phyloP scores from a whole-genome alignment of 1,140 invertebrate species.

The Ylistrum balloti region DNA sequence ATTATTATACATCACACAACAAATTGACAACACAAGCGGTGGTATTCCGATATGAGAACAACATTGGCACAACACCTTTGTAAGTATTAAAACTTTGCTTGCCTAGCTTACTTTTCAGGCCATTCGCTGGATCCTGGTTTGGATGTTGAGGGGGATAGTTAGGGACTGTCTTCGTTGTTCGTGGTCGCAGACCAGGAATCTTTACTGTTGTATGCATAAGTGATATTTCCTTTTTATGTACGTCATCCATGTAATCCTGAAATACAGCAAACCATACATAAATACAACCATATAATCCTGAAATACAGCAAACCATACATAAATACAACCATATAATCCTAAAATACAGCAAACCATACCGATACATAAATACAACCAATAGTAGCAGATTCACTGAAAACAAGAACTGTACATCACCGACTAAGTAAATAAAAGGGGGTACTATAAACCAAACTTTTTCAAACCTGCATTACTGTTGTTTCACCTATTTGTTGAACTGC shows the following conservation, averaged over 20 bases:
- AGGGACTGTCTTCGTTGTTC: slow-evolving; percentile 67
- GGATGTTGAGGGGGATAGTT: slow-evolving; percentile 67
- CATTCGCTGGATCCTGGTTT: slow-evolving; percentile 71
- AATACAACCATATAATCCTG: slow-evolving; percentile 81
- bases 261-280: slow-evolving; percentile 52
- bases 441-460: too few species aligned
- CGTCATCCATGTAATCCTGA: slow-evolving; percentile 98
- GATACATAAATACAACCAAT: too few species aligned
- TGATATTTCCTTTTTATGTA: slow-evolving; percentile 98
- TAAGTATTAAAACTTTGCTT: not conserved
- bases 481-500: too few species aligned
- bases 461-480: too few species aligned
- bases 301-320: slow-evolving; percentile 58
- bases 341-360: not conserved
- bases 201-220: slow-evolving; percentile 98
- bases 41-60: too few species aligned
- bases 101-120: slow-evolving; percentile 58
- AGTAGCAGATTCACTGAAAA: too few species aligned
- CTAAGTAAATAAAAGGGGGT: too few species aligned
- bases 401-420: too few species aligned
- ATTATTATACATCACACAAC: too few species aligned
- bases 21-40: too few species aligned
- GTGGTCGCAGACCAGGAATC: slow-evolving; percentile 89
- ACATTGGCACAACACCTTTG: not conserved
- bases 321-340: too few species aligned